Percentiles rank a stretch among this genome's conserved stretches.
These are phyloP conservation scores for Xiphophorus hellerii DNA, from an alignment of 2,113 vertebrate genomes.

Conservation along the genomic window DNA sequence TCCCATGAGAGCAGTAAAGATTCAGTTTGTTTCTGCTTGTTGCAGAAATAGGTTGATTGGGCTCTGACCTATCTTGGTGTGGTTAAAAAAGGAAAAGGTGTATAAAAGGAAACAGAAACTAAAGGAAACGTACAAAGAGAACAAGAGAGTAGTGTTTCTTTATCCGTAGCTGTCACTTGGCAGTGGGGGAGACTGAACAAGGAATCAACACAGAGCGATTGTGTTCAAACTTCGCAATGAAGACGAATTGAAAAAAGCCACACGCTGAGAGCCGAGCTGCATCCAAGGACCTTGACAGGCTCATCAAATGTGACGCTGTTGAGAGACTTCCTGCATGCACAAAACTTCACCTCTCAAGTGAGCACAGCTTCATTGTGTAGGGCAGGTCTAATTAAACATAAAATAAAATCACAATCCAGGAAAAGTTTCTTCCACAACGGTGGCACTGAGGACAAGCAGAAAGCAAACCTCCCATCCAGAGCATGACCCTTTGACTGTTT, in stretches of 20 bases:
- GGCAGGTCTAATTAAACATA: constrained; percentile 57
- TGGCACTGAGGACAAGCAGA: constrained; percentile 24
- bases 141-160: constrained; percentile 70
- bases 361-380: constrained; percentile 43
- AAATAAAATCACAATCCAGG: constrained; percentile 29
- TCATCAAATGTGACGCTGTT: constrained; percentile 57
- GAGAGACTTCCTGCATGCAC: constrained; percentile 62
- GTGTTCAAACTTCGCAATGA: constrained; percentile 71
- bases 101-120: constrained; percentile 8
- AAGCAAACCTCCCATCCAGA: constrained; percentile 40
- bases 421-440: constrained; percentile 21
- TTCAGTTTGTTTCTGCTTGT: constrained; percentile 55
- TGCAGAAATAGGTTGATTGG: constrained; percentile 69
- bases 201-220: constrained; percentile 54
- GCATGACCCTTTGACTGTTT: constrained; percentile 22
- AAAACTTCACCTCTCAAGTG: constrained; percentile 50
- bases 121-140: constrained; percentile 58
- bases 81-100: constrained; percentile 36
- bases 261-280: constrained; percentile 73
- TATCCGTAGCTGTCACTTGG: constrained; percentile 54
- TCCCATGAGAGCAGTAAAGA: constrained; percentile 58
- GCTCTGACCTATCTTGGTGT: constrained; percentile 61
- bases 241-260: constrained; percentile 53
- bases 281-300: constrained; percentile 64
- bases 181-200: constrained; percentile 37